Evolutionary conservation across 1,140 invertebrate species (phyloP).

Genomic region (Temnothorax nylanderi): DNA sequence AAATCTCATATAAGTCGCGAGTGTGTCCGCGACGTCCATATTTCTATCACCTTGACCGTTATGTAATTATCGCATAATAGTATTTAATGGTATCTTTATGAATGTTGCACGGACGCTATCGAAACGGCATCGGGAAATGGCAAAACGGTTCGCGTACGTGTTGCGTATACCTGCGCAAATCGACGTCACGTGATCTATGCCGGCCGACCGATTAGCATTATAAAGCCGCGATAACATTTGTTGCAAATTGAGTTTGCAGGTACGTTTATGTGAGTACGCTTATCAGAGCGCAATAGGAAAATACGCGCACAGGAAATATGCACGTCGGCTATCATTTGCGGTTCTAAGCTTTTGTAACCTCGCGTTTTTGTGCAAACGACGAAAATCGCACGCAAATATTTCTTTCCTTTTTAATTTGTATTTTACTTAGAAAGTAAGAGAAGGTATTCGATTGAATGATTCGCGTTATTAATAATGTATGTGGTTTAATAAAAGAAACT

Average conservation of each 20-base stretch:
- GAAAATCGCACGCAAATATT: constrained; percentile 6
- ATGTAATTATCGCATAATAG: constrained; percentile 36
- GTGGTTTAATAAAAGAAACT: background rate
- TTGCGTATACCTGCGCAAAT: constrained; percentile 38
- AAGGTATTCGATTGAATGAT: background rate
- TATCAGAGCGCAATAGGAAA: constrained; percentile 62
- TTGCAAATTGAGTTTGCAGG: constrained; percentile 68
- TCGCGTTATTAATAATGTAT: background rate
- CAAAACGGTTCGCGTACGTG: background rate
- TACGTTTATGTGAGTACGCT: constrained; percentile 66
- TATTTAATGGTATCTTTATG: constrained; percentile 72
- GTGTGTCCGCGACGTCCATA: background rate
- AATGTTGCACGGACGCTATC: constrained; percentile 40
- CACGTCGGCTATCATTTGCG: constrained; percentile 25
- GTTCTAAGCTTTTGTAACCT: background rate
- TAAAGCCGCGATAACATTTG: constrained; percentile 73
- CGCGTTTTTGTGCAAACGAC: background rate
- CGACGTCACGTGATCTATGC: constrained; percentile 65
- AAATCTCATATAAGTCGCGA: background rate
- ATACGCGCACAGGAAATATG: background rate
- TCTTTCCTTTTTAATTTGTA: background rate
- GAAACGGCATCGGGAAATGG: constrained; percentile 17
- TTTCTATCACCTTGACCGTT: constrained; percentile 60
- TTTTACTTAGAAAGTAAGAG: background rate
- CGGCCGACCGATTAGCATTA: constrained; percentile 69